A percentile compares a stretch with the other conserved stretches of the same genome.
Conservation (phyloP, 1,140 invertebrate species). For the Diprion similis region DNA sequence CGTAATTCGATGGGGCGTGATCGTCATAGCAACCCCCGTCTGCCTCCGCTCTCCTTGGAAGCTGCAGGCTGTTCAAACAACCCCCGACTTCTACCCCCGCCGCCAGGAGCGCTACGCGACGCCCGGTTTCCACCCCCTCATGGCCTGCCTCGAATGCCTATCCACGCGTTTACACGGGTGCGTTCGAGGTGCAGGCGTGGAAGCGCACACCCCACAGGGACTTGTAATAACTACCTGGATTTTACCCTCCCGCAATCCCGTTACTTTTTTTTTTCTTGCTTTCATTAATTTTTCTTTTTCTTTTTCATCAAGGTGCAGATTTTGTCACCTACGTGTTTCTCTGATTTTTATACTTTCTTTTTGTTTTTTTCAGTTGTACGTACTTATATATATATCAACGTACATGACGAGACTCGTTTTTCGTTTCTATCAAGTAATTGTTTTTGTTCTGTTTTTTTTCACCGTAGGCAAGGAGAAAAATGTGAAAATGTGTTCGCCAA, state of each 20-base stretch:
- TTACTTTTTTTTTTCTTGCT: neutral
- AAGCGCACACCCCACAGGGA: constrained; percentile 15
- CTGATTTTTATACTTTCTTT: no score
- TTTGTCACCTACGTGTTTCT: no score
- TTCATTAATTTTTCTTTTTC: no score
- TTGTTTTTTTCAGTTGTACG: no score
- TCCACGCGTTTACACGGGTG: neutral
- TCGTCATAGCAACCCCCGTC: constrained; percentile 60
- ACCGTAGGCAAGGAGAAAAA: no score
- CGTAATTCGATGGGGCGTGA: constrained; percentile 61
- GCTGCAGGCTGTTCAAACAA: constrained; percentile 58
- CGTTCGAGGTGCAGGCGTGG: neutral
- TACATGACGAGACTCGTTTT: no score
- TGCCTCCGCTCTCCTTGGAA: constrained; percentile 45
- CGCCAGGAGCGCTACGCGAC: constrained; percentile 19
- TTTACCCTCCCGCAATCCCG: constrained; percentile 20
- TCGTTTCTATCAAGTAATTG: no score
- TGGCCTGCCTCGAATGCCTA: neutral
- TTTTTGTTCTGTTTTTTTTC: neutral
- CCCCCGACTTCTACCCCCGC: constrained; percentile 29
- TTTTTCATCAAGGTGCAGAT: no score
- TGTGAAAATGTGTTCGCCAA: no score
- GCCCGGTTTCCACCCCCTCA: constrained; percentile 11
- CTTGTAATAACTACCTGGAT: constrained; percentile 44
- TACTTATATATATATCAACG: no score